Conservation (phyloP, 1,140 invertebrate species). For the Gonioctena quinquepunctata region DNA sequence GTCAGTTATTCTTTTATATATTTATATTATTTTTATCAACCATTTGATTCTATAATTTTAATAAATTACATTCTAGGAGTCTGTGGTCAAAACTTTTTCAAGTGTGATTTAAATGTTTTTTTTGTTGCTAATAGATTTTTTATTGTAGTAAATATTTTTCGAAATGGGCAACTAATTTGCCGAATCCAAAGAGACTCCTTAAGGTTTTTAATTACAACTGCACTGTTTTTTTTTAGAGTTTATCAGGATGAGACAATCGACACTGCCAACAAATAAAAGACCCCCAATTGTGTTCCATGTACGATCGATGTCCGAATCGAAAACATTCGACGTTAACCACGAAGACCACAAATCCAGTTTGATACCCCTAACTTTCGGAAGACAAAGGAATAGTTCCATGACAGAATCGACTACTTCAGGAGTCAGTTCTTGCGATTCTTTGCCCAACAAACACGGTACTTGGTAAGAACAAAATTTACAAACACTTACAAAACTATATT, state of each 20-base stretch:
- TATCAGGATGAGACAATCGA: conserved; percentile 57
- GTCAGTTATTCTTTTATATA: too few species aligned
- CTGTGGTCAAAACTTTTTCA: too few species aligned
- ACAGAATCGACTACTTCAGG: conserved; percentile 80
- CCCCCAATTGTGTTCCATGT: conserved; percentile 58
- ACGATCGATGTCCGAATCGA: conserved; percentile 66
- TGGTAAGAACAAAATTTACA: conserved; percentile 46
- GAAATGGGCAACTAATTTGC: too few species aligned
- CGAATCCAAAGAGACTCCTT: too few species aligned
- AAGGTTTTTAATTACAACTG: conserved; percentile 7
- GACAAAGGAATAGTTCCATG: conserved; percentile 59
- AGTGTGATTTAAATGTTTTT: too few species aligned
- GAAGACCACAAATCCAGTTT: conserved; percentile 25
- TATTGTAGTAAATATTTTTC: too few species aligned
- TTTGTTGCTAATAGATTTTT: too few species aligned
- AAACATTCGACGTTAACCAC: conserved; percentile 59
- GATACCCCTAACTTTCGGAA: conserved; percentile 47
- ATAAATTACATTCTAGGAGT: too few species aligned
- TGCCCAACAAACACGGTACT: conserved; percentile 61
- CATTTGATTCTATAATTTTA: too few species aligned
- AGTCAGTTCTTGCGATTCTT: conserved; percentile 77
- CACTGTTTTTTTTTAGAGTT: conserved; percentile 17
- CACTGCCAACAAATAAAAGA: conserved; percentile 59
- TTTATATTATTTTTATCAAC: too few species aligned
- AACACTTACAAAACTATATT: too few species aligned